Base-by-base conservation (phyloP, 2,113 vertebrate genomes). In the Pluvialis apricaria region DNA sequence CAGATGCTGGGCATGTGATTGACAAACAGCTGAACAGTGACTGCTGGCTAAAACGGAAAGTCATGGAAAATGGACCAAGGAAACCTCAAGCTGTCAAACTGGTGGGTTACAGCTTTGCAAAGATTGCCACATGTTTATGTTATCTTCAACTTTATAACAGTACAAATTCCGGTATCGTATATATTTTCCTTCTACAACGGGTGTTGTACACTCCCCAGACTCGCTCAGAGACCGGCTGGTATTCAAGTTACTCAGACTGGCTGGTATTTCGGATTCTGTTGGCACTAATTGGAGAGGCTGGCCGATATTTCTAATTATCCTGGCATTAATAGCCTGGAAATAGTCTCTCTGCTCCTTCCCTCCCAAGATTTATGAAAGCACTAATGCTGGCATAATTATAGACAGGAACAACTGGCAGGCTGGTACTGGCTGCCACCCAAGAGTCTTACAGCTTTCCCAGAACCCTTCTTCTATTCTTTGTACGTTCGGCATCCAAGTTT, bases 251-350 rank as follows among this genome's bases (percentile, higher is more conserved):
- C 93, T 94, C 94, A 97, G 94, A 94, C 94, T 80, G 94, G 97
- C 89, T 91, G 90, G 92, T 92, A 94, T 97, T 97, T 97, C 45
- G 64, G 90, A 92, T 72, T 87, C 86, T 90, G 9, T 28, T 97
- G 97, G 97, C 96, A 97, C 90, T 94, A 81, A 95, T 25, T 95
- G 92, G 96, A 93, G 88, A 95, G 96, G 88, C 60, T 98, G 97
- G 97, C 95, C 91, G 95, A 94, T 97, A 98, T 97, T 98, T 98
- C 94, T 94, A 98, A 97, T 86, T 97, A 96, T 92, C 79, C 97
- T 97, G 94, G 96, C 94, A 97, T 98, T 98, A 97, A 97, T 60
- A 95, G 92, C 90, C 85, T 97, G 95, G 95, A 97, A 97, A 96
- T 61, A 86, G 95, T 82, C 64, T 97, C 94, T 97, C 94, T 2